These are phyloP conservation scores for Chromobotia macracanthus DNA, from an alignment of 2,797 vertebrate genomes.

Conservation along the genomic window DNA sequence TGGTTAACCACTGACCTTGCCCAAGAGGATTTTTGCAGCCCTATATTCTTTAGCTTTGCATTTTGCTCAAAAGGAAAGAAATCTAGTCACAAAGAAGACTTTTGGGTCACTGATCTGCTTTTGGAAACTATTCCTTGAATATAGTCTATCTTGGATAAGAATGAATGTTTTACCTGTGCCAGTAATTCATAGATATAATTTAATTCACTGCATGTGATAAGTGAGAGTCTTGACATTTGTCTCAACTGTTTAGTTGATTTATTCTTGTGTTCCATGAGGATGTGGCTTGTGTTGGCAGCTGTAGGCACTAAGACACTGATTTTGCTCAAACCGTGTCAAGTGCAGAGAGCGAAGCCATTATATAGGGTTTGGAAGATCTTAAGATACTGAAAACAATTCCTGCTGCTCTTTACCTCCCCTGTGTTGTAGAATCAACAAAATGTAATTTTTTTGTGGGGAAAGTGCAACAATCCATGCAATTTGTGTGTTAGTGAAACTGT, in stretches of 20 bases:
- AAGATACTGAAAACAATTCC: slow-evolving; percentile 18
- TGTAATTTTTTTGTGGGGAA: background rate
- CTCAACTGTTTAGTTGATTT: slow-evolving; percentile 53
- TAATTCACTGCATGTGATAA: slow-evolving; percentile 37
- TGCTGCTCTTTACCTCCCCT: slow-evolving; percentile 5
- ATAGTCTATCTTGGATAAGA: slow-evolving; percentile 32
- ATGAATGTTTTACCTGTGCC: slow-evolving; percentile 25
- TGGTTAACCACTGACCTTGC: slow-evolving; percentile 42
- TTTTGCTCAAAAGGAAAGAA: slow-evolving; percentile 20
- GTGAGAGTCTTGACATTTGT: slow-evolving; percentile 30
- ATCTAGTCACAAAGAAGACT: slow-evolving; percentile 29
- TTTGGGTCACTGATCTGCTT: slow-evolving; percentile 22
- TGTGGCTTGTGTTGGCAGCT: slow-evolving; percentile 35
- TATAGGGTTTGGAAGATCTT: slow-evolving; percentile 30
- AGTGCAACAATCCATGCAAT: no score
- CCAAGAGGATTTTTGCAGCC: slow-evolving; percentile 24
- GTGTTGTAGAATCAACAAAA: slow-evolving; percentile 9
- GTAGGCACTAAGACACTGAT: slow-evolving; percentile 24
- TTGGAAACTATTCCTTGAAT: slow-evolving; percentile 23
- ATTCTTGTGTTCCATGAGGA: slow-evolving; percentile 38
- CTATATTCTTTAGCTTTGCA: slow-evolving; percentile 19
- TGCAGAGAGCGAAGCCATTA: slow-evolving; percentile 27
- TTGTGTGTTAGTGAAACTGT: no score
- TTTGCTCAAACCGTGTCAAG: slow-evolving; percentile 43
- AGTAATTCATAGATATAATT: slow-evolving; percentile 25